phyloP scores from a whole-genome alignment of 2,797 vertebrate species.

The Numenius phaeopus region DNA sequence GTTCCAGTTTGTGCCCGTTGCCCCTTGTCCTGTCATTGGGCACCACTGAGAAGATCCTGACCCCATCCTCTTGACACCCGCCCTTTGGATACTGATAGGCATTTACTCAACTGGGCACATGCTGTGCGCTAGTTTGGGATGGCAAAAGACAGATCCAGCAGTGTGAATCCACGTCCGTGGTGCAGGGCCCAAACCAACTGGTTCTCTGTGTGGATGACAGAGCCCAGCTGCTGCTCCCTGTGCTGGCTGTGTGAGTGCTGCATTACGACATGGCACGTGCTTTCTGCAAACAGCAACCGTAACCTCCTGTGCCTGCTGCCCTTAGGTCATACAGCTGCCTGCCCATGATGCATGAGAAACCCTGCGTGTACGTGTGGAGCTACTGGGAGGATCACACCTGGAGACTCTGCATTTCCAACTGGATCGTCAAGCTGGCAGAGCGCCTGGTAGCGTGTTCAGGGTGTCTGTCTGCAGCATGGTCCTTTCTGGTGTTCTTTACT shows the following conservation, averaged over 20 bases:
- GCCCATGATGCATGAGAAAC: constrained; percentile 85
- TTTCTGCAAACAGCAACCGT: not conserved
- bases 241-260: rapidly evolving
- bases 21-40: not conserved
- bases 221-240: not conserved
- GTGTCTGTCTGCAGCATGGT: not conserved
- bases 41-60: not conserved
- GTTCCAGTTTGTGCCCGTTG: not conserved
- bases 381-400: constrained; percentile 93
- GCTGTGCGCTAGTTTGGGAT: not conserved
- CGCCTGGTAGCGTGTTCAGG: constrained; percentile 71
- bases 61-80: not conserved
- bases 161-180: not conserved
- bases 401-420: constrained; percentile 89
- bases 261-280: rapidly evolving
- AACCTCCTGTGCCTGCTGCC: not conserved
- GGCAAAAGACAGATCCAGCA: not conserved
- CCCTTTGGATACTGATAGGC: not conserved
- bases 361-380: constrained; percentile 89
- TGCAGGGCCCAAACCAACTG: not conserved
- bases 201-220: not conserved
- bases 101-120: not conserved
- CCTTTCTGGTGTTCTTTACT: not conserved
- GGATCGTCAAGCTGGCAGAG: constrained; percentile 86
- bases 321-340: constrained; percentile 89